A percentile compares a stretch with the other conserved stretches of the same genome.
Evolutionary conservation across 2,113 vertebrate genomes (phyloP).

Genomic region (Nibea albiflora): DNA sequence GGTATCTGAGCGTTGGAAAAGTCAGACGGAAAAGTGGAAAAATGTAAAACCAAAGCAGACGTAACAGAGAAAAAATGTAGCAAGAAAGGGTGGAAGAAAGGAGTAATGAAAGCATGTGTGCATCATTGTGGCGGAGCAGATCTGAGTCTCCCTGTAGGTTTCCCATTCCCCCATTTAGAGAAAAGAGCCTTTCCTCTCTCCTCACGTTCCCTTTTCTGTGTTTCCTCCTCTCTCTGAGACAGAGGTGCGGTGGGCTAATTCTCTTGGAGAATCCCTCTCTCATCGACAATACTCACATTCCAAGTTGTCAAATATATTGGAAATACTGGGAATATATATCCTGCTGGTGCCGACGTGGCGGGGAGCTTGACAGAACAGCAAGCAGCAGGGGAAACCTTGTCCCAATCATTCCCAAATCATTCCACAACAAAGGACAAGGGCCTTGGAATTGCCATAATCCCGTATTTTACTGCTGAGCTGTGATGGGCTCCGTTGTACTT

Average conservation of each 20-base stretch:
- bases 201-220: slow-evolving; percentile 4
- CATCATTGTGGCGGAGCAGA: background rate
- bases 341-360: slow-evolving; percentile 42
- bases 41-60: no score
- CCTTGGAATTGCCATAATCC: slow-evolving; percentile 74
- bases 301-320: slow-evolving; percentile 30
- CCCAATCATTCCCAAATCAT: slow-evolving; percentile 79
- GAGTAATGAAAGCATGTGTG: background rate
- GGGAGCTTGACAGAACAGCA: slow-evolving; percentile 58
- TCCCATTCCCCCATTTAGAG: slow-evolving; percentile 14
- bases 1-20: slow-evolving; percentile 29
- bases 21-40: slow-evolving; percentile 27
- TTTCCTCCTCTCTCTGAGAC: slow-evolving; percentile 38
- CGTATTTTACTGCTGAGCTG: slow-evolving; percentile 76
- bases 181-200: slow-evolving; percentile 20
- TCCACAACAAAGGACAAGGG: slow-evolving; percentile 76
- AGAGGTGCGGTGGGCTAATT: slow-evolving; percentile 25
- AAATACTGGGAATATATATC: slow-evolving; percentile 42
- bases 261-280: slow-evolving; percentile 42
- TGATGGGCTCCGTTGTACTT: slow-evolving; percentile 55
- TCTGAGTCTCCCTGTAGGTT: slow-evolving; percentile 16
- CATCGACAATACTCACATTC: slow-evolving; percentile 13
- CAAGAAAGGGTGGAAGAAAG: slow-evolving; percentile 16
- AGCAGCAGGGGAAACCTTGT: slow-evolving; percentile 60
- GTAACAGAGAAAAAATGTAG: background rate